Evolutionary conservation across 2,888 invertebrate species (phyloP), one percentile per base, ranked within the genome.

Genomic region (Tenthredo livida): DNA sequence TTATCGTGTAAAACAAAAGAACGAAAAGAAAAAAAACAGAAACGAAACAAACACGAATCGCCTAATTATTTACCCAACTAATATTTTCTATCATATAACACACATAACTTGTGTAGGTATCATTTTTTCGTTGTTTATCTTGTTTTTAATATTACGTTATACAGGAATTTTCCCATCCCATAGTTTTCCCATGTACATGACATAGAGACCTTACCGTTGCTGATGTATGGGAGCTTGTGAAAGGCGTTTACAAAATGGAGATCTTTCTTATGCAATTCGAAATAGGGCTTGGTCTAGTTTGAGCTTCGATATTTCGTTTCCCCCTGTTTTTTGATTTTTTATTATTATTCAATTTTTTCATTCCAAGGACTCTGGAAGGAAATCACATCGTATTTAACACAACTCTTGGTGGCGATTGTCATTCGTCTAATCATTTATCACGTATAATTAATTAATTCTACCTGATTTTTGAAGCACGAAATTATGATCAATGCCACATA

Each of bases 241-340:
- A 70, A 83, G 83, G 67, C 83, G 83, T 83, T 15, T 43, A 40
- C 83, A 65, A 83, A 83, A 83, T 83, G 83, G 83, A 67, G 83
- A 67, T 83, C 40, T 67, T 83, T 70, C 67, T 67, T 65, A 80
- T 61, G 80, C 80, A 65, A 61, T 65, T 80, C 1, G 80, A 40
- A 61, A 61, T 80, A 58, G 80, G 80, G 80, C 33, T 77, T 77
- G 77, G 77, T 77, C 50, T 77, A 77, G 54, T 77, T 73, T 43
- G n/a, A 40, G 21, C 9, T 73, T 21, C 10, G 73, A 73, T 43
- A 25, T 73, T 33, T 70, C 4, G 12, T 70, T 73, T 40, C 10
- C 4, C n/a, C n/a, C 17, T 43, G 21, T 73, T 43, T 43, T 43
- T 2, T 21, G 1, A 2, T 29, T 29, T 29, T 29, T 29, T 29